These are phyloP conservation scores for Trachelus troglodyta DNA, from an alignment of 2,888 invertebrate species.

Conservation along the genomic window DNA sequence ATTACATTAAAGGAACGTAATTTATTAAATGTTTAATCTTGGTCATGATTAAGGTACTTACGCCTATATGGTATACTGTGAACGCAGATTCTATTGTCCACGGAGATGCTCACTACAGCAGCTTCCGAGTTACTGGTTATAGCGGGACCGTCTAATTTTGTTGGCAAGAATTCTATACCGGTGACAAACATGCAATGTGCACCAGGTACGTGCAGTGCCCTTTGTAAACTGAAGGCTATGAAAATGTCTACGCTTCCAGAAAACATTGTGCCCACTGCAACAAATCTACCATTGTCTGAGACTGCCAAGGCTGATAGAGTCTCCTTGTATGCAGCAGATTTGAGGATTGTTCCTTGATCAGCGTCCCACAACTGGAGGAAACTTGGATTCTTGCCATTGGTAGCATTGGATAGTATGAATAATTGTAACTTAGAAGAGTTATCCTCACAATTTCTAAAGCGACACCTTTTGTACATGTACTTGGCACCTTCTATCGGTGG, in stretches of 20 bases:
- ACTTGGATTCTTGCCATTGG: slow-evolving; percentile 78
- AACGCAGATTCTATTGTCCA: slow-evolving; percentile 92
- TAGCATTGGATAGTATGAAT: slow-evolving; percentile 85
- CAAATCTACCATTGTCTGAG: slow-evolving; percentile 90
- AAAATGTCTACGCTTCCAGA: slow-evolving; percentile 92
- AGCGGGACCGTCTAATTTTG: slow-evolving; percentile 76
- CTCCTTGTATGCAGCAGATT: slow-evolving; percentile 75
- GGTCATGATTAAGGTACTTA: slow-evolving; percentile 66
- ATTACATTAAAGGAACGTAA: background rate
- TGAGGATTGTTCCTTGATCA: slow-evolving; percentile 71
- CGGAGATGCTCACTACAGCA: slow-evolving; percentile 93
- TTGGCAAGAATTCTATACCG: slow-evolving; percentile 91
- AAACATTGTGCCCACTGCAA: slow-evolving; percentile 94
- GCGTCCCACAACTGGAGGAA: slow-evolving; percentile 85
- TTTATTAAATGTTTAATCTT: background rate
- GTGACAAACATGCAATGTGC: slow-evolving; percentile 98
- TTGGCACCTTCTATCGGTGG: slow-evolving; percentile 78
- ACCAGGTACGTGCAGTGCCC: slow-evolving; percentile 82
- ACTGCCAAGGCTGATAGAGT: slow-evolving; percentile 87
- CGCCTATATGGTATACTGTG: slow-evolving; percentile 86
- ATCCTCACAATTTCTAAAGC: slow-evolving; percentile 70
- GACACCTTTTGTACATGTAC: slow-evolving; percentile 85
- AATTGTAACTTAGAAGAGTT: slow-evolving; percentile 74
- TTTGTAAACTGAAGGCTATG: slow-evolving; percentile 92
- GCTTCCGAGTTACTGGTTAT: slow-evolving; percentile 83